phyloP scores from a whole-genome alignment of 2,888 invertebrate genomes.

The Notodonta dromedarius region DNA sequence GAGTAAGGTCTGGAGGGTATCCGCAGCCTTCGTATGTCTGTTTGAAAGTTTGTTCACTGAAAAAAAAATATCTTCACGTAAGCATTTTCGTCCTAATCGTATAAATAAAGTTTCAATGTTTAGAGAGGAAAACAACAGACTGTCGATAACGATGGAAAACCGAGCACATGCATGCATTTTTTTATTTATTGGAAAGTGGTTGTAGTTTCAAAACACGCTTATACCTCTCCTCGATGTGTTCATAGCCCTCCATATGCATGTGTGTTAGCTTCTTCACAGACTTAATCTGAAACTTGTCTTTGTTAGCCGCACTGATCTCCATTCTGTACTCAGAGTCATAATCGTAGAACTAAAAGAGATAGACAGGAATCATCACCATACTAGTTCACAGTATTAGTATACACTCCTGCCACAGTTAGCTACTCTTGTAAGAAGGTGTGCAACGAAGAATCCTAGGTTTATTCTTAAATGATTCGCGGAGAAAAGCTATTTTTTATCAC shows the following conservation, averaged over 20 bases:
- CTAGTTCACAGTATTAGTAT: too few relatives aligned
- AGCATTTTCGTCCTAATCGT: too few relatives aligned
- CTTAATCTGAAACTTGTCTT: slow-evolving; percentile 47
- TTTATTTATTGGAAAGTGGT: too few relatives aligned
- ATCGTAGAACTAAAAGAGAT: slow-evolving; percentile 35
- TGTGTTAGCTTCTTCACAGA: slow-evolving; percentile 39
- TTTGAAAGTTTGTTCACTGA: slow-evolving; percentile 65
- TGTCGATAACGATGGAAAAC: too few relatives aligned
- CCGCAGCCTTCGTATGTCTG: slow-evolving; percentile 90
- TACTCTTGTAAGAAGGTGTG: too few relatives aligned
- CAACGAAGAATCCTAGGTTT: too few relatives aligned
- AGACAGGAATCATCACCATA: neutral
- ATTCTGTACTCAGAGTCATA: slow-evolving; percentile 36
- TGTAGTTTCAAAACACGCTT: neutral
- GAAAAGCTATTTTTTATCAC: too few relatives aligned
- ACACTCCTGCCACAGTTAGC: too few relatives aligned
- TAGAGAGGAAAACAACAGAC: too few relatives aligned
- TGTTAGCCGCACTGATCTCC: slow-evolving; percentile 33
- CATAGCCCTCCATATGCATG: slow-evolving; percentile 11
- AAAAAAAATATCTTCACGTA: slow-evolving; percentile 1
- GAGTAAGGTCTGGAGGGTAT: slow-evolving; percentile 86
- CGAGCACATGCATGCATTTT: too few relatives aligned
- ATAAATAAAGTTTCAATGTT: too few relatives aligned
- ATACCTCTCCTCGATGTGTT: slow-evolving; percentile 39
- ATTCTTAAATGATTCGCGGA: too few relatives aligned